phyloP scores from a whole-genome alignment of 2,888 invertebrate species.

The Geophilus truncorum region DNA sequence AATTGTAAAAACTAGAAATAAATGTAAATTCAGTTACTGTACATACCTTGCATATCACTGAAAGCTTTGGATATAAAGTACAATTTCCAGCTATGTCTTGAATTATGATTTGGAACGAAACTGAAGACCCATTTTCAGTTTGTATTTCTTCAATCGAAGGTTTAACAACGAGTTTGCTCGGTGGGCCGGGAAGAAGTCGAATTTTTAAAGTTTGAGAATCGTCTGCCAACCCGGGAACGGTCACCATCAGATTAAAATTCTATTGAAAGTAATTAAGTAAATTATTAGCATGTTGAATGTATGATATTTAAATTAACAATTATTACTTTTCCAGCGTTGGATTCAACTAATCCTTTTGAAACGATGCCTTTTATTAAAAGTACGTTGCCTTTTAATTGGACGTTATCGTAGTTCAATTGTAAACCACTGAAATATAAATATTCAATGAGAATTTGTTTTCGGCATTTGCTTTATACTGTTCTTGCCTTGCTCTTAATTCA shows the following conservation, averaged over 20 bases:
- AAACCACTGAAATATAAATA: slow-evolving; percentile 43
- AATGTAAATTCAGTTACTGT: background rate
- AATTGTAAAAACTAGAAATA: background rate
- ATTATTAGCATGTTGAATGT: background rate
- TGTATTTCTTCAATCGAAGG: slow-evolving; percentile 30
- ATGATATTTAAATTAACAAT: background rate
- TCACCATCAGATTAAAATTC: slow-evolving; percentile 45
- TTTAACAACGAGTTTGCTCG: slow-evolving; percentile 25
- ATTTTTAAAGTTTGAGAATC: slow-evolving; percentile 46
- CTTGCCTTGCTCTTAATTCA: slow-evolving; percentile 44
- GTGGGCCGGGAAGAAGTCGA: slow-evolving; percentile 44
- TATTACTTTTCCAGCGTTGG: slow-evolving; percentile 44
- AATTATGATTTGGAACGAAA: slow-evolving; percentile 29
- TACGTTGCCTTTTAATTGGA: slow-evolving; percentile 43
- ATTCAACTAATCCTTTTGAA: slow-evolving; percentile 44
- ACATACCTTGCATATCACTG: slow-evolving; percentile 34
- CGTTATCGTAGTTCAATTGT: slow-evolving; percentile 43
- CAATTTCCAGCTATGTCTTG: slow-evolving; percentile 34
- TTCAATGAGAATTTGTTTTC: too few species aligned
- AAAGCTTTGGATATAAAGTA: slow-evolving; percentile 31
- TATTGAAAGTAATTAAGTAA: slow-evolving; percentile 39
- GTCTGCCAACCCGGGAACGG: slow-evolving; percentile 44
- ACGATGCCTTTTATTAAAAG: slow-evolving; percentile 45
- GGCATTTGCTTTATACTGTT: too few species aligned
- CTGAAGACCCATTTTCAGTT: slow-evolving; percentile 35